A percentile compares a stretch with the other conserved stretches of the same genome.
These are phyloP conservation scores for Drosophila sturtevanti DNA, from an alignment of 1,140 invertebrate genomes.

Conservation along the genomic window DNA sequence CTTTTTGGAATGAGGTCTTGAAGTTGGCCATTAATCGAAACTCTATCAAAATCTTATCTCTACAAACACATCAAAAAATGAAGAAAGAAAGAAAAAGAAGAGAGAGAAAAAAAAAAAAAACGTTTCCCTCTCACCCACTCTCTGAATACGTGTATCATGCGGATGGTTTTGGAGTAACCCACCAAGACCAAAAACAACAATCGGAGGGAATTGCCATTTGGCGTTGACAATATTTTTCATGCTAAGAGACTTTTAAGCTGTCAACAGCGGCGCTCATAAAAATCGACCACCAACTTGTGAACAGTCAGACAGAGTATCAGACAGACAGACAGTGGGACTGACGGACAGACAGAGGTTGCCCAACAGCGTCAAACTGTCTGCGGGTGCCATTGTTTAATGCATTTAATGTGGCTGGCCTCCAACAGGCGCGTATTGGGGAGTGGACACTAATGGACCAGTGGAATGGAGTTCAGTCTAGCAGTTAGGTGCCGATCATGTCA, in stretches of 20 bases:
- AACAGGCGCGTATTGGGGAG: background rate
- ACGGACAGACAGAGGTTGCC: conserved; percentile 38
- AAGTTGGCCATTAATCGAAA: conserved; percentile 59
- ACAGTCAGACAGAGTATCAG: background rate
- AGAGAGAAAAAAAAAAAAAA: conserved; percentile 26
- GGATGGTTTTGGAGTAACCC: background rate
- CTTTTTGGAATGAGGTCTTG: conserved; percentile 28
- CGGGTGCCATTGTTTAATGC: conserved; percentile 67
- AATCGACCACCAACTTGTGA: conserved; percentile 63
- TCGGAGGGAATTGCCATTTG: conserved; percentile 41
- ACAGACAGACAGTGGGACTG: conserved; percentile 3
- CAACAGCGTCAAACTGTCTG: conserved; percentile 75
- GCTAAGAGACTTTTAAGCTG: conserved; percentile 80
- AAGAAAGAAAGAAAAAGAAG: conserved; percentile 24
- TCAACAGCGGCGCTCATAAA: conserved; percentile 74
- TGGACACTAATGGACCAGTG: conserved; percentile 1
- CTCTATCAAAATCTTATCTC: conserved; percentile 79
- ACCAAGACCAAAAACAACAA: conserved; percentile 20
- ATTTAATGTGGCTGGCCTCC: conserved; percentile 63
- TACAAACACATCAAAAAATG: conserved; percentile 66
- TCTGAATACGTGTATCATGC: too few species aligned
- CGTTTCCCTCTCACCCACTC: conserved; percentile 38
- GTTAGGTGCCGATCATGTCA: background rate
- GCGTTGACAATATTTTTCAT: conserved; percentile 76
- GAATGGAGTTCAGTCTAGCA: background rate